A percentile compares a stretch with the other conserved stretches of the same genome.
Evolutionary conservation across 1,140 invertebrate genomes (phyloP).

Genomic region (Drosophila prosaltans): DNA sequence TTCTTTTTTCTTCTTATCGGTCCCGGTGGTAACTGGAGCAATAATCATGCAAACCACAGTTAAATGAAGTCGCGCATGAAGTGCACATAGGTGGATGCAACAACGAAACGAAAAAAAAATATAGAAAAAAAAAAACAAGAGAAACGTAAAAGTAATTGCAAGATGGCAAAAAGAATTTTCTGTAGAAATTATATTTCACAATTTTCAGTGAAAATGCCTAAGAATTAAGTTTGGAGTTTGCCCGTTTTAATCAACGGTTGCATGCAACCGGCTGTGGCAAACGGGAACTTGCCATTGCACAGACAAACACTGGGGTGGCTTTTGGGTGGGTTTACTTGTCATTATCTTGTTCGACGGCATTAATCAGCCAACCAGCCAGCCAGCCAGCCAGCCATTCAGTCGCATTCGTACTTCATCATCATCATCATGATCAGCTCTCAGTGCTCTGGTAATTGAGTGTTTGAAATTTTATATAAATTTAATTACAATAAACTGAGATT

Average conservation of each 20-base stretch:
- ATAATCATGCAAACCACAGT: constrained; percentile 76
- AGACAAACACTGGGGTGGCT: constrained; percentile 41
- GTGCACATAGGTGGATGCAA: constrained; percentile 22
- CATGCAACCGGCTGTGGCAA: constrained; percentile 62
- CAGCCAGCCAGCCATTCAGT: constrained; percentile 14
- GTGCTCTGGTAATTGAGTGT: neutral
- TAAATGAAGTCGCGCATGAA: constrained; percentile 77
- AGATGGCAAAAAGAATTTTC: constrained; percentile 64
- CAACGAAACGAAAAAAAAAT: constrained; percentile 30
- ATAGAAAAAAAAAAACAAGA: constrained; percentile 46
- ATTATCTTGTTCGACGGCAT: constrained; percentile 61
- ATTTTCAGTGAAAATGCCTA: constrained; percentile 70
- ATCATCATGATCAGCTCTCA: neutral
- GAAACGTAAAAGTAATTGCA: constrained; percentile 64
- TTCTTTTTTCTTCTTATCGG: constrained; percentile 29
- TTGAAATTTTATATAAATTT: constrained; percentile 16
- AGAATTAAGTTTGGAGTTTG: constrained; percentile 71
- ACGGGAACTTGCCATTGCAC: constrained; percentile 49
- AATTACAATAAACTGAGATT: constrained; percentile 49
- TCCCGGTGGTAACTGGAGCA: constrained; percentile 70
- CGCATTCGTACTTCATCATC: constrained; percentile 6
- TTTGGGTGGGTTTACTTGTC: constrained; percentile 66
- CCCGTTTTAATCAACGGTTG: constrained; percentile 75
- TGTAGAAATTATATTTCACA: constrained; percentile 70
- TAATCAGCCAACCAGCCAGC: constrained; percentile 38